These are phyloP conservation scores for Malthinus flaveolus DNA, from an alignment of 2,888 invertebrate genomes.

Conservation along the genomic window DNA sequence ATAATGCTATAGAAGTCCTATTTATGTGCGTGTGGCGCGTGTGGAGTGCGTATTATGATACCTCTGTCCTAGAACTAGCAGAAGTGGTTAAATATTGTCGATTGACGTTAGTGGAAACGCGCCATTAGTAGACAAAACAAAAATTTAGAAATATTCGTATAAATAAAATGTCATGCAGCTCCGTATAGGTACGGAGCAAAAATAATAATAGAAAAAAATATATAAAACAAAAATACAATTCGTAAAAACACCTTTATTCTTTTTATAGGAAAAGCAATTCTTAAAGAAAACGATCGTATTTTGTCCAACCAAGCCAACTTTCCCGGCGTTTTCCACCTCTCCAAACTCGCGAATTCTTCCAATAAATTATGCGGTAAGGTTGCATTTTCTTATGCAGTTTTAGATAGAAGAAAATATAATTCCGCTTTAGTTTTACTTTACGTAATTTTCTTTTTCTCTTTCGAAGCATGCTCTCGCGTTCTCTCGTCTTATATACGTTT, in stretches of 20 bases:
- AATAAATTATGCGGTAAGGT: constrained; percentile 46
- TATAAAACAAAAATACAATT: constrained; percentile 40
- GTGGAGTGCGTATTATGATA: no score
- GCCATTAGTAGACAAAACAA: no score
- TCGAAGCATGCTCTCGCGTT: constrained; percentile 1
- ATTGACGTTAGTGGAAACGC: no score
- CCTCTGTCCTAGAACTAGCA: no score
- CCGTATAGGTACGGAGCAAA: constrained; percentile 12
- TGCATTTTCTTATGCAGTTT: constrained; percentile 47
- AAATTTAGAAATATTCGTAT: no score
- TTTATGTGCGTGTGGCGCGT: no score
- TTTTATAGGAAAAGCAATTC: constrained; percentile 43
- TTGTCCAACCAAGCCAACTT: constrained; percentile 42
- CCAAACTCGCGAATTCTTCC: constrained; percentile 45
- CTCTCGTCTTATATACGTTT: neutral
- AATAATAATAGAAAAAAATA: constrained; percentile 32
- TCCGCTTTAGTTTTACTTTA: constrained; percentile 19
- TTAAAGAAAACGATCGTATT: constrained; percentile 46
- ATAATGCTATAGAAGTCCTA: no score
- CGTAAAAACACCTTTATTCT: constrained; percentile 32
- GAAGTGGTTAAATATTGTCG: no score
- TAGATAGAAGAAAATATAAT: constrained; percentile 24
- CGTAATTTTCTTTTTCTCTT: constrained; percentile 18
- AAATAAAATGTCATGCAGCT: no score
- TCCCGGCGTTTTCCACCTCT: constrained; percentile 39